These are phyloP conservation scores for Pseudomyrmex dendroicus DNA, from an alignment of 1,140 invertebrate genomes.

Conservation along the genomic window DNA sequence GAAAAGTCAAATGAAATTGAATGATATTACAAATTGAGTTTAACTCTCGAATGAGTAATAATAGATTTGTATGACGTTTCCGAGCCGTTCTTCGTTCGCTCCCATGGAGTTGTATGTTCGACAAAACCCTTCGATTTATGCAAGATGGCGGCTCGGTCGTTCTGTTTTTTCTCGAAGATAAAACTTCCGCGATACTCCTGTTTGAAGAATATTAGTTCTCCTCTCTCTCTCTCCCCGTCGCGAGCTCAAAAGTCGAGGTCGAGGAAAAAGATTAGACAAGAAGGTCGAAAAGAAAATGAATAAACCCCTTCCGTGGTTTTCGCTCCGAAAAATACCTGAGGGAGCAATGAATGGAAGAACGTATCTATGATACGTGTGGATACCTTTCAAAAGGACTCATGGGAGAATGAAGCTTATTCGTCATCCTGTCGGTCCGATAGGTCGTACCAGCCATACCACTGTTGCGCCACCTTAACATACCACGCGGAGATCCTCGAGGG, in stretches of 20 bases:
- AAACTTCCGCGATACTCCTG: too few species aligned
- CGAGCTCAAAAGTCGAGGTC: conserved; percentile 13
- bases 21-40: background rate
- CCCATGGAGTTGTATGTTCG: too few species aligned
- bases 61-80: background rate
- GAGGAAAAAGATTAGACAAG: conserved; percentile 34
- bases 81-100: too few species aligned
- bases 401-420: conserved; percentile 65
- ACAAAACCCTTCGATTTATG: too few species aligned
- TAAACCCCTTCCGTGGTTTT: conserved; percentile 25
- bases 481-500: conserved; percentile 53
- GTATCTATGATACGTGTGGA: conserved; percentile 38
- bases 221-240: background rate
- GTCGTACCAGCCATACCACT: conserved; percentile 29
- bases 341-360: conserved; percentile 46
- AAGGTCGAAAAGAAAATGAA: conserved; percentile 23
- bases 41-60: background rate
- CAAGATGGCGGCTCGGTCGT: too few species aligned
- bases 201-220: too few species aligned
- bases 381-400: conserved; percentile 34
- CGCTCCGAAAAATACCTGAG: conserved; percentile 13
- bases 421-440: conserved; percentile 66
- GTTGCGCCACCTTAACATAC: conserved; percentile 59
- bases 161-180: too few species aligned
- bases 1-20: background rate